Base-by-base conservation (phyloP, 1,140 invertebrate species). In the Idris sp. region DNA sequence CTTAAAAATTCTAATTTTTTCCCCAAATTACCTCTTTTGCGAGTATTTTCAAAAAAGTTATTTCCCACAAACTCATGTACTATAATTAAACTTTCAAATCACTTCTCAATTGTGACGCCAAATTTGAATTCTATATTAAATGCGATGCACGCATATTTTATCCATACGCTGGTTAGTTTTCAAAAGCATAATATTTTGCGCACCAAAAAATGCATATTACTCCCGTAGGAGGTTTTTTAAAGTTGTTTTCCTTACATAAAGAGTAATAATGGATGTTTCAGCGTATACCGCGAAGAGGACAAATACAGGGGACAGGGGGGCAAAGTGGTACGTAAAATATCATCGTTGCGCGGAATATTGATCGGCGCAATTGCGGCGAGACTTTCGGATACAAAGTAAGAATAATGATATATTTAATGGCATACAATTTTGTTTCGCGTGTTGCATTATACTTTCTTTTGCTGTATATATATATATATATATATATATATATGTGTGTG, bases 371-470 rank as follows among this genome's bases (percentile, higher is more conserved):
- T 74, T 67, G 69, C 53, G 59, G 61, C 38, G 30, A 65, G 46
- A 53, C 53, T 59, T 73, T 73, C 59, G 59, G 59, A 59, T 64
- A 73, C 69, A 73, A 73, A 73, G 69, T 73, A 73, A 73, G 31
- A 65, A 73, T 65, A 73, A 73, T 65, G 53, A 73, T 73, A 65
- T 65, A 59, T 73, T 73, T 73, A 73, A 73, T 65, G 46, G 31
- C 30, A 64, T 73, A 59, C 69, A 73, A 73, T 73, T 73, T 73
- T 53, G 51, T 65, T 73, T 64, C 43, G 69, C 59, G 53, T 73
- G 69, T 73, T 65, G 31, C 46, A 59, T 65, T 65, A 73, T 65
- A 73, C 59, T 73, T 73, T 65, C 59, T 73, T 40, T 73, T 43
- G 56, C 43, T 56, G 65, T 62, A 35, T 31, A 35, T 56, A 26